Conservation (phyloP, 2,797 vertebrate species). For the Neosalanx taihuensis region DNA sequence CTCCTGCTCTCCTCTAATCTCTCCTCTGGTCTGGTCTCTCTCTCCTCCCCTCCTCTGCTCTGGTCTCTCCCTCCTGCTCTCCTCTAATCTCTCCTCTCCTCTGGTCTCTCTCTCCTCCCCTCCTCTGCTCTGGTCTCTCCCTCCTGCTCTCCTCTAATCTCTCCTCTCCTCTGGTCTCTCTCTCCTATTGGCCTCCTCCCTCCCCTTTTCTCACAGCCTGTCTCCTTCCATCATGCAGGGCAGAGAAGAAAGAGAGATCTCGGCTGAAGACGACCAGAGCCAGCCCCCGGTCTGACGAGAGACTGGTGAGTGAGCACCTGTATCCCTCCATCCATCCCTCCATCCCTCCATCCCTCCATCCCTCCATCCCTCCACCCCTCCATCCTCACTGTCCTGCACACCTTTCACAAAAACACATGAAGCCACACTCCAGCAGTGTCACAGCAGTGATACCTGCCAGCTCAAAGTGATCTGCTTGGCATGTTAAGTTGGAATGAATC, state of each 20-base stretch:
- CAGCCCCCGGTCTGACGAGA: slow-evolving; percentile 87
- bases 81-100: not conserved
- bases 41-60: too few relatives aligned
- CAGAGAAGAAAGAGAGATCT: slow-evolving; percentile 94
- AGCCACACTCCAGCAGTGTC: too few relatives aligned
- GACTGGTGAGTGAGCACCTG: slow-evolving; percentile 79
- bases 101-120: not conserved
- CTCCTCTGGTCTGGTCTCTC: not conserved
- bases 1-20: too few relatives aligned
- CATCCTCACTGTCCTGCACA: too few relatives aligned
- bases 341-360: too few relatives aligned
- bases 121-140: slow-evolving; percentile 1
- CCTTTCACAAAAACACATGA: too few relatives aligned
- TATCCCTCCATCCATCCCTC: too few relatives aligned
- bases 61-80: not conserved
- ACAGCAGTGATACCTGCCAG: too few relatives aligned
- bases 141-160: not conserved
- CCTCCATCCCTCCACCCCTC: too few relatives aligned
- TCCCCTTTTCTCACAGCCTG: not conserved
- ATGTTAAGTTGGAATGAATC: not conserved
- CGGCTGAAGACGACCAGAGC: slow-evolving; percentile 93
- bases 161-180: not conserved
- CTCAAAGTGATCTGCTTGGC: too few relatives aligned
- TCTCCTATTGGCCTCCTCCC: too few relatives aligned
- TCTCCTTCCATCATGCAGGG: slow-evolving; percentile 65